Base-by-base conservation (phyloP, 92 coral and sea anemone species). In the Parazoanthus darwini region DNA sequence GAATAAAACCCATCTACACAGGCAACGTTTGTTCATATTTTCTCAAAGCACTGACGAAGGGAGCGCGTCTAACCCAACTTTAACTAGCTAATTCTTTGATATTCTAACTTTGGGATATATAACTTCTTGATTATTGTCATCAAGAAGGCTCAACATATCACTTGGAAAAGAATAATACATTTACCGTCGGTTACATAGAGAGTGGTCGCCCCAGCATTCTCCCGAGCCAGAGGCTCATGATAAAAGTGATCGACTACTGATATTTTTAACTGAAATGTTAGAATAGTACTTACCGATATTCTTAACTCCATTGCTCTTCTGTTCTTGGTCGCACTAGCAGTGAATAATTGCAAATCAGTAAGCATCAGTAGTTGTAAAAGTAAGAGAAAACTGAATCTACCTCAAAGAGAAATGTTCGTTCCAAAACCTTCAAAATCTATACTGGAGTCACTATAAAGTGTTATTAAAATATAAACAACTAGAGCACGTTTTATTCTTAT, bases 321-420 rank as follows among this genome's bases (percentile, higher is more conserved):
- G 68, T 79, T 29, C 68, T n/a, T 79, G 65, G n/a, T 51, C 23
- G 39, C 83, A 79, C 83, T 79, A 51, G 46, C n/a, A 56, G 48
- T 4, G 8, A 51, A 50, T 0, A 54, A 51, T 22, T 16, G 46
- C 1, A 3, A 22, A 51, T 50, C 26, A 56, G 54, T 11, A 23
- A 79, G 18, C 15, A 6, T 8, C 15, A 43, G 48, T 33, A 43
- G 14, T 9, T 10, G 6, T 5, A 77, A 77, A 0, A 18, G 42
- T 0, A 36, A 3, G 23, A 6, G 39, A 72, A 72, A 8, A 29
- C 5, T 29, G 20, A 54, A 54, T 13, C 0, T 54, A 13, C 59
- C 20, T 42, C 37, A 3, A n/a, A 29, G 2, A 26, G 37, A 29
- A 72, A 6, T 29, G 76, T 72, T 72, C 14, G 37, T 15, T 2